Evolutionary conservation across 1,140 invertebrate genomes (phyloP), one percentile per base, ranked within the genome.

Genomic region (Drosophila teissieri): DNA sequence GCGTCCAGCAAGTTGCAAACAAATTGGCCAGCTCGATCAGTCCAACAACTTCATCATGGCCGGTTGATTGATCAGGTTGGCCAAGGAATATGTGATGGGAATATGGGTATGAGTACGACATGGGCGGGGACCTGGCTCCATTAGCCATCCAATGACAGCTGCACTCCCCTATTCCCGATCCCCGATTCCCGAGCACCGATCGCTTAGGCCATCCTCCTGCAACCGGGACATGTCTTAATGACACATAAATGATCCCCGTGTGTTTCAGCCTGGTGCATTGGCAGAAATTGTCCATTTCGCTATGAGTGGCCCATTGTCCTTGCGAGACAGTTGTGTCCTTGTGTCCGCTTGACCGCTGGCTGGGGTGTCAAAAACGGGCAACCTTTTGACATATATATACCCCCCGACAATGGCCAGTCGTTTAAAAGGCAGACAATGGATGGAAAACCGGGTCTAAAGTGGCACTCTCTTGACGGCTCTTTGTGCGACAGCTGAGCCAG

Each of bases 351-450:
- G 81, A 81, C 82, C 82, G 60, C 82, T 79, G 75, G 53, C 82
- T 44, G 60, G 79, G 68, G 83, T 88, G 83, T 80, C 84, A 77
- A 48, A 52, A 69, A 40, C 68, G 73, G 45, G 73, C 80, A 79
- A 80, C 84, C 84, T 89, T 84, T 88, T 88, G 84, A 80, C 84
- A 88, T 89, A 83, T 61, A 89, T 83, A 78, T 19, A 60, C 69
- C 72, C 72, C 68, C 27, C 51, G 84, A 88, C 84, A 88, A 88
- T 89, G 68, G 76, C 45, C 68, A 78, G 57, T 78, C 76, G 76
- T 89, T 88, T 89, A 89, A 80, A 80, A 83, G 60, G 67, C 73
- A 83, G 78, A 88, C 84, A 88, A 88, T 89, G 83, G 19, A 36
- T 14, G 10, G 19, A 53, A 53, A 48, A 31, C 31, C n/a, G 46